A percentile compares a stretch with the other conserved stretches of the same genome.
Conservation (phyloP, 2,113 vertebrate species). For the Perca schrenkii region DNA sequence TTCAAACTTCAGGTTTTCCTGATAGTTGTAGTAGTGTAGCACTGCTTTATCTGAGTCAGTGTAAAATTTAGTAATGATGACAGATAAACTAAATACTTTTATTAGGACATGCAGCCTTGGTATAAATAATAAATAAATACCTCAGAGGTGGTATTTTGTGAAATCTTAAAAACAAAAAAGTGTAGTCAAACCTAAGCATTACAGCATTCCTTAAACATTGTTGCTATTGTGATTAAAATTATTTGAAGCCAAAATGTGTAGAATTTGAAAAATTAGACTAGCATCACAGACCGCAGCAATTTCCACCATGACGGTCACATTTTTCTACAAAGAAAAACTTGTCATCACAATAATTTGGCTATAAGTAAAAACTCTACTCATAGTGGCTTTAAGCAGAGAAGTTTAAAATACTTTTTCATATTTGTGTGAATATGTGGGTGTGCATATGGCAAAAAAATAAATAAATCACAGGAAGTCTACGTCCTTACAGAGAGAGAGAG, state of each 20-base stretch:
- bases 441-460: background rate
- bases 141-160: background rate
- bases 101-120: too few relatives aligned
- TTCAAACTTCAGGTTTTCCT: too few relatives aligned
- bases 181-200: too few relatives aligned
- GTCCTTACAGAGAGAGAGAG: constrained; percentile 16
- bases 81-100: too few relatives aligned
- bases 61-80: too few relatives aligned
- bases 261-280: background rate
- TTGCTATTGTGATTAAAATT: background rate
- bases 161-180: background rate
- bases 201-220: background rate
- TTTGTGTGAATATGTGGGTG: background rate
- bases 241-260: background rate
- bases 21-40: too few relatives aligned
- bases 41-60: too few relatives aligned
- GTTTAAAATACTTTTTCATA: background rate
- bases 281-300: background rate
- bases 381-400: background rate
- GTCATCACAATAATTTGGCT: background rate
- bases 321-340: background rate
- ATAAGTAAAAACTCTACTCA: background rate
- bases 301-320: background rate
- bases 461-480: background rate
- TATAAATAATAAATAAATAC: background rate